Conservation (phyloP, 2,797 vertebrate genomes). For the Urocyon cinereoargenteus region DNA sequence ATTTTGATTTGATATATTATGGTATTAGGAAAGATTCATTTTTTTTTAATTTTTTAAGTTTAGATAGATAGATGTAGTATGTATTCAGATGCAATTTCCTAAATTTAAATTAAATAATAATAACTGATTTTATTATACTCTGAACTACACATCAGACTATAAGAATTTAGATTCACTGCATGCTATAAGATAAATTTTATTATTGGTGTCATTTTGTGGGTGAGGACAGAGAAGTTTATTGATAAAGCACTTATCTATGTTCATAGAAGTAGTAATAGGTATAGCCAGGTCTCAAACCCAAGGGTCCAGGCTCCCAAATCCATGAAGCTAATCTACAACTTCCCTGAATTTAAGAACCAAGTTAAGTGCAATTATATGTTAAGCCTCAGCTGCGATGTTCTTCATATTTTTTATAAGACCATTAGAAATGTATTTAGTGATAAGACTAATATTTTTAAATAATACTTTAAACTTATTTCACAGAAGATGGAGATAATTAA, state of each 20-base stretch:
- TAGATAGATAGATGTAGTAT: not conserved
- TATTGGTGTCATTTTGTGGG: not conserved
- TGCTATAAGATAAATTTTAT: not conserved
- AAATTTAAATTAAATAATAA: not conserved
- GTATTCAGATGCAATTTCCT: not conserved
- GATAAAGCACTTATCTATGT: not conserved
- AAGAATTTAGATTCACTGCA: not conserved
- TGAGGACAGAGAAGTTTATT: not conserved
- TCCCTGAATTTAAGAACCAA: not conserved
- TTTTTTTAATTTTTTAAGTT: not conserved
- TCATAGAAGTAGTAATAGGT: not conserved
- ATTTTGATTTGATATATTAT: not conserved
- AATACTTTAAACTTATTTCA: not conserved
- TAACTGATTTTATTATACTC: not conserved
- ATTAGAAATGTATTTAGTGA: not conserved
- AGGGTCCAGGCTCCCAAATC: not conserved
- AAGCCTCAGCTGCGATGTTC: not conserved
- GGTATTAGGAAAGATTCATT: not conserved
- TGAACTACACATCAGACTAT: not conserved
- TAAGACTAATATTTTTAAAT: not conserved
- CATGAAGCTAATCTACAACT: not conserved
- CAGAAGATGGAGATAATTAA: not conserved
- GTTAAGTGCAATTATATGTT: not conserved
- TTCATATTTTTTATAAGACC: not conserved
- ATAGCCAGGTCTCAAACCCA: not conserved